A percentile compares a stretch with the other conserved stretches of the same genome.
phyloP scores from a whole-genome alignment of 2,113 vertebrate species.

The Psittacus erithacus region DNA sequence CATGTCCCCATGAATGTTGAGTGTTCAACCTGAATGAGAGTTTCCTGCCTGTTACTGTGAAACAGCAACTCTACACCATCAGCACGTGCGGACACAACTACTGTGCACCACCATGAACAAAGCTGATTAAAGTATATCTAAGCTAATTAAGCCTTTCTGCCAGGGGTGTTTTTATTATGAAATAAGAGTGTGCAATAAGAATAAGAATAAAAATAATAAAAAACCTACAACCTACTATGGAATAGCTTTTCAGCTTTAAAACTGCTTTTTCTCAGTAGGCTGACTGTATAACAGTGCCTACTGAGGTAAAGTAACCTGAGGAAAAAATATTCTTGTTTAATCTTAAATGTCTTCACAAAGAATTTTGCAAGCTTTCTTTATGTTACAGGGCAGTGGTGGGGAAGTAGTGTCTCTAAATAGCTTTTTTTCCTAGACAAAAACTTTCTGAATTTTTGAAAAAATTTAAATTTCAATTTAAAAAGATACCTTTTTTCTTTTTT shows the following conservation, averaged over 20 bases:
- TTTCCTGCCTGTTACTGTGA: neutral
- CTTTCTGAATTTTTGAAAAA: neutral
- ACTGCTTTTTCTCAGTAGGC: neutral
- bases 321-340: neutral
- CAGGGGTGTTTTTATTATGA: neutral
- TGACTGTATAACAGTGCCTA: neutral
- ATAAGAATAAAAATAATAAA: neutral
- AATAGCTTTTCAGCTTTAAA: neutral
- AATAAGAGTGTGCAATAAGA: neutral
- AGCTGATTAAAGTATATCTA: neutral
- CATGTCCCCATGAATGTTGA: rapidly evolving
- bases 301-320: neutral
- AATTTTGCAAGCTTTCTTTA: neutral
- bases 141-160: neutral
- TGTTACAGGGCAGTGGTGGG: neutral
- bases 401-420: neutral
- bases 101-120: neutral
- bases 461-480: neutral
- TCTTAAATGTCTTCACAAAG: neutral
- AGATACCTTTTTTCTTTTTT: neutral
- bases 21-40: rapidly evolving
- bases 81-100: rapidly evolving
- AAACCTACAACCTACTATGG: neutral
- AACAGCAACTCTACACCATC: neutral
- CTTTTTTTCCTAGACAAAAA: neutral